These are phyloP conservation scores for Mimas tiliae DNA, from an alignment of 2,888 invertebrate genomes.

Conservation along the genomic window DNA sequence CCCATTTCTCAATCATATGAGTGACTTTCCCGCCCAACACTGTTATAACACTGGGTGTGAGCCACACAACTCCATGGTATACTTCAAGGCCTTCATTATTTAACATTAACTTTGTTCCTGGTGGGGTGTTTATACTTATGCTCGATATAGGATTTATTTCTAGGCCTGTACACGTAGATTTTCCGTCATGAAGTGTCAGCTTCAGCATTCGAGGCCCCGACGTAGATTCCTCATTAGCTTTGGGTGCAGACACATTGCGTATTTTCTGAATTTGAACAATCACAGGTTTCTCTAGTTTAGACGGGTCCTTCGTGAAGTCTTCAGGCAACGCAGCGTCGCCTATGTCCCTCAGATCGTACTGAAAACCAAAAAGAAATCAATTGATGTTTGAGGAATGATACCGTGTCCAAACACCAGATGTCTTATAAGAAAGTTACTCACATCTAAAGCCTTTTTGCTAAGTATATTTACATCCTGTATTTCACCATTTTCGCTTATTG, in stretches of 20 bases:
- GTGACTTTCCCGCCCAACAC: slow-evolving; percentile 94
- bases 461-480: slow-evolving; percentile 87
- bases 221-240: slow-evolving; percentile 93
- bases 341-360: slow-evolving; percentile 92
- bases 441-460: slow-evolving; percentile 88
- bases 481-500: slow-evolving; percentile 86
- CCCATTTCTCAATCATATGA: slow-evolving; percentile 95
- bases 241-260: slow-evolving; percentile 95
- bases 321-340: slow-evolving; percentile 90
- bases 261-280: slow-evolving; percentile 95
- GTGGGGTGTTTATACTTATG: slow-evolving; percentile 93
- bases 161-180: slow-evolving; percentile 89
- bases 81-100: slow-evolving; percentile 78
- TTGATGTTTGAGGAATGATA: slow-evolving; percentile 36
- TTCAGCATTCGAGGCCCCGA: slow-evolving; percentile 93
- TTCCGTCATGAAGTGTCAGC: slow-evolving; percentile 93
- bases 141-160: slow-evolving; percentile 89
- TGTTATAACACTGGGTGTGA: slow-evolving; percentile 87
- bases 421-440: slow-evolving; percentile 73
- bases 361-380: slow-evolving; percentile 51
- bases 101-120: slow-evolving; percentile 91
- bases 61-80: slow-evolving; percentile 89
- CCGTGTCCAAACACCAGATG: slow-evolving; percentile 29
- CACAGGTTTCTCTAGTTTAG: slow-evolving; percentile 83
- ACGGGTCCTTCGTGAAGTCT: slow-evolving; percentile 86